Conservation (phyloP, 2,113 vertebrate species). For the Eonycteris spelaea region DNA sequence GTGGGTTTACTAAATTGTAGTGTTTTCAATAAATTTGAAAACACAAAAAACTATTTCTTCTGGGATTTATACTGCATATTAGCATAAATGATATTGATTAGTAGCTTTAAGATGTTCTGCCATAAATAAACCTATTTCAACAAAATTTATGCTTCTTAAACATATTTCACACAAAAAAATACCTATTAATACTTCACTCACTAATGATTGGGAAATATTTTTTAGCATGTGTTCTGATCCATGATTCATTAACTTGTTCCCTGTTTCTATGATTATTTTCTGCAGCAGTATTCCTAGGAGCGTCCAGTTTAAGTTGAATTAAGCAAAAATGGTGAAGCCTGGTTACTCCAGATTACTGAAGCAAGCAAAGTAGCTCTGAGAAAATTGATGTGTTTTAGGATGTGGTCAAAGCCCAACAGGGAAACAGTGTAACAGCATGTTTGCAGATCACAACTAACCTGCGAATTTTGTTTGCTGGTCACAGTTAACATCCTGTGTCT, state of each 20-base stretch:
- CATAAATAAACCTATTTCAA: background rate
- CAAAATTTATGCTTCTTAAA: background rate
- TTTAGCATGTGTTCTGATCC: background rate
- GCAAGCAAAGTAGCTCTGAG: background rate
- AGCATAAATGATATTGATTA: background rate
- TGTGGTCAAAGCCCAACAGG: slow-evolving; percentile 60
- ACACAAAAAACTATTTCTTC: background rate
- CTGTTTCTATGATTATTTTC: background rate
- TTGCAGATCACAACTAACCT: slow-evolving; percentile 9
- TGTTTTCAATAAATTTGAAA: slow-evolving; percentile 29
- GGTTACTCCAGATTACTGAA: background rate
- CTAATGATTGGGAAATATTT: background rate
- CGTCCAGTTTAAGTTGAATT: background rate
- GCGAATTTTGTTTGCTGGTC: slow-evolving; percentile 41
- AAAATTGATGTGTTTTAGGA: slow-evolving; percentile 55
- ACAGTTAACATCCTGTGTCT: slow-evolving; percentile 62
- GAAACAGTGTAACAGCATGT: background rate
- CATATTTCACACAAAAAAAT: background rate
- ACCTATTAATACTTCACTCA: background rate
- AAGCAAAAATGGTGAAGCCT: background rate
- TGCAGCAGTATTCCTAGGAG: background rate
- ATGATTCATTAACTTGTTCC: background rate
- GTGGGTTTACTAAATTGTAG: background rate
- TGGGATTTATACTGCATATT: background rate
- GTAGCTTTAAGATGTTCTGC: background rate